Evolutionary conservation across 1,140 invertebrate genomes (phyloP), one percentile per base, ranked within the genome.

Genomic region (Drosophila ohnishii): DNA sequence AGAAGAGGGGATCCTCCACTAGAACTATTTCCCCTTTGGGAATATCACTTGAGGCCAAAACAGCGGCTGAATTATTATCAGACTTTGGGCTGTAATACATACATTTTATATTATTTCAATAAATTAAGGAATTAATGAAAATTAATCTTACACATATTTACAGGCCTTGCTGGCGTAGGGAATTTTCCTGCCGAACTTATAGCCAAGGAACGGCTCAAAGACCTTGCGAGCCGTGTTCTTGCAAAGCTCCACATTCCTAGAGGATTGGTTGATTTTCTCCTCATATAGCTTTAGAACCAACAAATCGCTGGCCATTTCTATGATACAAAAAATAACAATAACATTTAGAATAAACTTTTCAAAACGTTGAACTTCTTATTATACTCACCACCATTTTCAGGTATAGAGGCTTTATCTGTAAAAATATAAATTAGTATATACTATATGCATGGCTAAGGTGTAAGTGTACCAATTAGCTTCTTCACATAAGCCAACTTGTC

Each of bases 61-160:
- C 45, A 11, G 40, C 37, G 3, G 34, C 32, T 30, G 4, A 5
- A 8, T 62, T 32, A 0, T 19, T 14, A 47, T 2, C 25, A n/a
- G 28, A 13, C 19, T 30, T 47, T 40, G 16, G 14, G 9, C 64
- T 75, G 19, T 19, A n/a, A 50, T 6, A 16, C 9, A 50, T 6
- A n/a, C 1, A 0, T 16, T 16, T 16, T 32, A 10, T 0, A 3
- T 2, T 5, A 28, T 48, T n/a, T 9, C 0, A 48, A n/a, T 28
- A 28, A 5, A n/a, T 5, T 2, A 5, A 16, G 2, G 3, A 28
- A 30, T 1, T 16, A 6, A 16, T 1, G 22, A 34, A 39, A 7
- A 0, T n/a, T 39, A 28, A 22, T 50, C 78, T 37, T 47, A 77
- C 78, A 39, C 8, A 50, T 62, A 81, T 45, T 66, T 48, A n/a